Evolutionary conservation across 2,888 invertebrate genomes (phyloP).

Genomic region (Tetheella fluctuosa): DNA sequence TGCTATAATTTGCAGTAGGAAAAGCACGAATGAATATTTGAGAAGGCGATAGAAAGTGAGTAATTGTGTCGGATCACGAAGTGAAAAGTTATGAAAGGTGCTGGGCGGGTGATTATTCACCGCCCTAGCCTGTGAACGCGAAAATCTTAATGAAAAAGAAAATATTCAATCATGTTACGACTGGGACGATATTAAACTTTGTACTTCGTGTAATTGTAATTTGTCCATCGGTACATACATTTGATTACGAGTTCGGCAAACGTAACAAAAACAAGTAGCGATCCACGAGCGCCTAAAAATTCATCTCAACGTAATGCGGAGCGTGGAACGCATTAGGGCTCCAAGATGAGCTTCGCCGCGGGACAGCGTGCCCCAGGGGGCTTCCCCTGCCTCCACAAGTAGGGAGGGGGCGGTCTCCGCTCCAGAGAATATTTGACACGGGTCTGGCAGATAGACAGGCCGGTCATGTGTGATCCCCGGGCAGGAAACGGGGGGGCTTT

Average conservation of each 20-base stretch:
- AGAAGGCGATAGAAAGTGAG: slow-evolving; percentile 82
- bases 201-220: slow-evolving; percentile 7
- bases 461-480: slow-evolving; percentile 84
- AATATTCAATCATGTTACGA: slow-evolving; percentile 65
- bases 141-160: slow-evolving; percentile 80
- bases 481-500: slow-evolving; percentile 80
- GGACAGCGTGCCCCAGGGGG: slow-evolving; percentile 81
- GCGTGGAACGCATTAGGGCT: slow-evolving; percentile 80
- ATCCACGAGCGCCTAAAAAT: slow-evolving; percentile 68
- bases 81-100: slow-evolving; percentile 84
- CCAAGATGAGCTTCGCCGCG: slow-evolving; percentile 83
- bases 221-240: slow-evolving; percentile 5
- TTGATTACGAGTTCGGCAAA: slow-evolving; percentile 14
- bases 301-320: slow-evolving; percentile 75
- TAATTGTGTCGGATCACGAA: slow-evolving; percentile 83
- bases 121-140: slow-evolving; percentile 61
- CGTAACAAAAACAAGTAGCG: slow-evolving; percentile 46
- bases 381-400: slow-evolving; percentile 63
- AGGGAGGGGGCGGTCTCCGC: slow-evolving; percentile 79
- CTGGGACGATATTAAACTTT: slow-evolving; percentile 33
- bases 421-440: slow-evolving; percentile 85
- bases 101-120: slow-evolving; percentile 78
- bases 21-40: slow-evolving; percentile 83
- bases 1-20: slow-evolving; percentile 81
- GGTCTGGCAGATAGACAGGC: slow-evolving; percentile 85